A percentile compares a stretch with the other conserved stretches of the same genome.
Conservation (phyloP, 2,113 vertebrate genomes). For the Sakesphorus luctuosus region DNA sequence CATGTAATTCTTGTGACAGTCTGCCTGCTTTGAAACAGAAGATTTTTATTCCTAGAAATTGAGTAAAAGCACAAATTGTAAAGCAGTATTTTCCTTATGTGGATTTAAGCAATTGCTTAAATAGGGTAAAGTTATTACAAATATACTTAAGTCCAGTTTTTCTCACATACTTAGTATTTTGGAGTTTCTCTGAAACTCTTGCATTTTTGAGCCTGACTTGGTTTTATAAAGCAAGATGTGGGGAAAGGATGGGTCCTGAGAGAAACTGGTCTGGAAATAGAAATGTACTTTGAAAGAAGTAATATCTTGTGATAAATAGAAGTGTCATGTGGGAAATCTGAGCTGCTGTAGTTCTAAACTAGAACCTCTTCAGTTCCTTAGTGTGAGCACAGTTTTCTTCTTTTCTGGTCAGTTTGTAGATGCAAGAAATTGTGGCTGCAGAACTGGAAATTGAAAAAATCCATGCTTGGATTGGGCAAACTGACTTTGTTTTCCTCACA, state of each 20-base stretch:
- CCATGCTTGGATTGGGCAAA: not conserved
- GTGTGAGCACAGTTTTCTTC: not conserved
- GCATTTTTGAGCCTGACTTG: not conserved
- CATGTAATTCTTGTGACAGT: not conserved
- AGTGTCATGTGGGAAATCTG: not conserved
- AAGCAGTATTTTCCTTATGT: not conserved
- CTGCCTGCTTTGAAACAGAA: not conserved
- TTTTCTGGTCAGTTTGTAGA: not conserved
- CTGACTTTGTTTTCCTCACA: not conserved
- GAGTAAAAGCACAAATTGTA: not conserved
- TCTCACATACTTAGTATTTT: not conserved
- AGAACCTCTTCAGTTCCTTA: not conserved
- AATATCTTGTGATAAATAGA: not conserved
- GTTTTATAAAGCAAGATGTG: not conserved
- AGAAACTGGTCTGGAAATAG: not conserved
- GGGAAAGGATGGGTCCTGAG: not conserved
- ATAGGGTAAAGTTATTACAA: not conserved
- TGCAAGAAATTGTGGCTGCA: not conserved
- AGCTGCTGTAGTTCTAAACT: not conserved
- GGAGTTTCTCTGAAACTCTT: not conserved
- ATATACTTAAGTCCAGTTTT: not conserved
- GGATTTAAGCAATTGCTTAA: not conserved
- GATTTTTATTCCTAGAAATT: not conserved
- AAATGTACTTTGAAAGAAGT: not conserved
- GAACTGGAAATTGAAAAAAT: not conserved